Base-by-base conservation (phyloP, 1,140 invertebrate genomes). In the Drosophila asahinai region DNA sequence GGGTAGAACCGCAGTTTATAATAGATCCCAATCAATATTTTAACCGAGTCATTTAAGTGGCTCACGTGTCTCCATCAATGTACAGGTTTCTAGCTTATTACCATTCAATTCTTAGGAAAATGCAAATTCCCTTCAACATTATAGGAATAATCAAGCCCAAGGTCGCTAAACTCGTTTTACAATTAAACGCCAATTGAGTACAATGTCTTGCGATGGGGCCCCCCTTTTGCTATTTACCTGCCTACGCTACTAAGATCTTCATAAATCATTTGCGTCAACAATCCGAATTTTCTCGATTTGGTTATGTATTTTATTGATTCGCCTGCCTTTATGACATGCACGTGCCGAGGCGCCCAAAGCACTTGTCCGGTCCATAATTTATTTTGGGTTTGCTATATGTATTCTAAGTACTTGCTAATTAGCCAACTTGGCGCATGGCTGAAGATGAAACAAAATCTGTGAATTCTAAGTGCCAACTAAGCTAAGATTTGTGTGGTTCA, bases 301-400 rank as follows among this genome's bases (percentile, higher is more conserved):
- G 84, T 58, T 90, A 84, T 90, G 78, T 89, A 65, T 89, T 87
- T 89, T 87, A 89, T 89, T 81, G 81, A 84, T 89, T 90, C 58
- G 51, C 70, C 38, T 25, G 65, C 72, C 77, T 90, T 87, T 87
- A 87, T 87, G 84, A 72, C 81, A 52, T 62, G 47, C 84, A 90
- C 84, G 84, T 89, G 84, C 60, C 84, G 70, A 49, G 55, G 74
- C 60, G 78, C 68, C 67, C 74, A 89, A 89, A 89, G 66, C 71
- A 65, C 54, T 51, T 36, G 36, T 30, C 17, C 19, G 51, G 45
- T 57, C 75, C 75, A 78, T 79, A 79, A 71, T 79, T 64, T 61
- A 72, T 73, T 73, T 73, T 30, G 17, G 45, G n/a, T 4, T 61
- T 72, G 48, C 60, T 60, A 38, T 58, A 22, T 64, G 77, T 65